phyloP scores from a whole-genome alignment of 2,113 vertebrate genomes.

The Callopanchax toddi region DNA sequence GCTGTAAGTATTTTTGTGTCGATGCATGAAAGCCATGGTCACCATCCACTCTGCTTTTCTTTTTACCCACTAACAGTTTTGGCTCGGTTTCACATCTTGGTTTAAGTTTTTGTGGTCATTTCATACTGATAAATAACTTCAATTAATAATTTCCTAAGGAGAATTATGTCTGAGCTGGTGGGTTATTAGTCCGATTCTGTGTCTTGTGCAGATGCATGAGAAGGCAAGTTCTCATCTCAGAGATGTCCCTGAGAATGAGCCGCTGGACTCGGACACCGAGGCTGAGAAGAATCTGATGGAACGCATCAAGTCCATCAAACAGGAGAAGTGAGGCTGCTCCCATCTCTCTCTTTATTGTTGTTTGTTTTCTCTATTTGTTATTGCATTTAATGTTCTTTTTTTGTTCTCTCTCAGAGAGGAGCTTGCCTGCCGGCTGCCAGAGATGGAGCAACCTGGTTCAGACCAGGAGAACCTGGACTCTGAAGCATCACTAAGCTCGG shows the following conservation, averaged over 20 bases:
- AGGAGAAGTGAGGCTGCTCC: slow-evolving; percentile 87
- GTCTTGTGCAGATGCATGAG: slow-evolving; percentile 72
- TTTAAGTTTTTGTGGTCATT: background rate
- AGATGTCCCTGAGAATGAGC: slow-evolving; percentile 83
- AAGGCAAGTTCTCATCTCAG: slow-evolving; percentile 73
- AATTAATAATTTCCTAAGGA: background rate
- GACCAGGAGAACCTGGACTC: slow-evolving; percentile 96
- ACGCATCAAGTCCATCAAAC: slow-evolving; percentile 93
- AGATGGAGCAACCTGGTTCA: slow-evolving; percentile 92
- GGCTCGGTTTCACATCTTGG: slow-evolving; percentile 24
- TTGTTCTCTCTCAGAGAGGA: slow-evolving; percentile 83
- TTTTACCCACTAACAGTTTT: slow-evolving; percentile 59
- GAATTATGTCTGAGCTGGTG: background rate
- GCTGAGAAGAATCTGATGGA: slow-evolving; percentile 89
- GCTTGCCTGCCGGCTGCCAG: slow-evolving; percentile 90
- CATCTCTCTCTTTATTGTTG: background rate
- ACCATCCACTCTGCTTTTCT: slow-evolving; percentile 22
- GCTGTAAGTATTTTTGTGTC: slow-evolving; percentile 14
- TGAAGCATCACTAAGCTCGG: slow-evolving; percentile 91
- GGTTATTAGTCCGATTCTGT: background rate
- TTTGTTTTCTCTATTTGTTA: background rate
- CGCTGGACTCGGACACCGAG: slow-evolving; percentile 79
- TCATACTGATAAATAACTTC: background rate
- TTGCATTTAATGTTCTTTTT: background rate
- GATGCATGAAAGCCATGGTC: slow-evolving; percentile 55